Evolutionary conservation across 2,888 invertebrate genomes (phyloP).

Genomic region (Vesta saturnalis): DNA sequence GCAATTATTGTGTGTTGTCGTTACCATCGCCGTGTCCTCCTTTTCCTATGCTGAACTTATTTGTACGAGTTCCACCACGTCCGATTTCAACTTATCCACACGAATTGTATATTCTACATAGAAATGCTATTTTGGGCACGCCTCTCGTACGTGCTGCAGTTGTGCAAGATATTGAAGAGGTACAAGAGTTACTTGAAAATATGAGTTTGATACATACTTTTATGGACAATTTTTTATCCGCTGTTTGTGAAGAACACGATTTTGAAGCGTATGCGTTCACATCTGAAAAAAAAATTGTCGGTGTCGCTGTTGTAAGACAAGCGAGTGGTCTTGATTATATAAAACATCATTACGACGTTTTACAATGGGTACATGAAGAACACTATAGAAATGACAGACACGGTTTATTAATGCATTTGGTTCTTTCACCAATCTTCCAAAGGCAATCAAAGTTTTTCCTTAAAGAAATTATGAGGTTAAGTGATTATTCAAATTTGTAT

Average conservation of each 20-base stretch:
- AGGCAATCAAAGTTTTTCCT: constrained; percentile 68
- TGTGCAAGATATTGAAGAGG: constrained; percentile 40
- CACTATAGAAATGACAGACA: constrained; percentile 54
- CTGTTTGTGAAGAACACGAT: constrained; percentile 47
- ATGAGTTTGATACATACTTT: constrained; percentile 43
- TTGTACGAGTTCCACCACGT: constrained; percentile 61
- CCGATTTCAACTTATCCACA: constrained; percentile 58
- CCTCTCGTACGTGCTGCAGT: constrained; percentile 47
- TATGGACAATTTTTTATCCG: constrained; percentile 46
- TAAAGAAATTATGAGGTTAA: constrained; percentile 69
- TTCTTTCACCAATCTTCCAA: constrained; percentile 70
- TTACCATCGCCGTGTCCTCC: constrained; percentile 65
- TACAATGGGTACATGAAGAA: constrained; percentile 54
- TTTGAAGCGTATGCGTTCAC: constrained; percentile 47
- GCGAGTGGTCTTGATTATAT: constrained; percentile 57
- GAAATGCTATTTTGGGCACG: constrained; percentile 52
- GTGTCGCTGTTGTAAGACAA: constrained; percentile 52
- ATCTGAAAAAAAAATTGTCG: constrained; percentile 49
- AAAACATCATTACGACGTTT: constrained; percentile 58
- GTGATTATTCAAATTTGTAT: constrained; percentile 66
- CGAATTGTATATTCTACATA: constrained; percentile 62
- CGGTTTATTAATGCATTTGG: constrained; percentile 61
- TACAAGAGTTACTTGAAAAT: constrained; percentile 45
- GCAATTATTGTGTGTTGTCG: constrained; percentile 72
- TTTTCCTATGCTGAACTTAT: constrained; percentile 68